Percentiles rank a stretch among this genome's conserved stretches.
phyloP scores from a whole-genome alignment of 2,113 vertebrate species.

The Eurypyga helias region DNA sequence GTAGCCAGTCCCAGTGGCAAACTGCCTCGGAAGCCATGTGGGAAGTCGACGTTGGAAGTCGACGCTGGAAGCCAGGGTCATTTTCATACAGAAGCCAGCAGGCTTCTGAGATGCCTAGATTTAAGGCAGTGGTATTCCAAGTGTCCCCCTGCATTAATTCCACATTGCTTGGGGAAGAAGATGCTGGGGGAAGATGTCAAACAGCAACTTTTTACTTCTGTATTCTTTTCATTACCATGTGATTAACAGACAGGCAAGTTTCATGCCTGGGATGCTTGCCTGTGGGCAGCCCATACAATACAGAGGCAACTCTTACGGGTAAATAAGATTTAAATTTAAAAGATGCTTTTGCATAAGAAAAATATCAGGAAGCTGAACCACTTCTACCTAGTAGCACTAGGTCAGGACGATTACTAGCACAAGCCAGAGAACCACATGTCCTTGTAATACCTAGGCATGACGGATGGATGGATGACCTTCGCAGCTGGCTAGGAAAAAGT shows the following conservation, averaged over 20 bases:
- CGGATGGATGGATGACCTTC: not conserved
- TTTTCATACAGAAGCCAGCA: not conserved
- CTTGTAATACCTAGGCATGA: not conserved
- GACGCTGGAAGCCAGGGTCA: not conserved
- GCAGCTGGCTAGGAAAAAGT: not conserved
- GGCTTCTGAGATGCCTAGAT: not conserved
- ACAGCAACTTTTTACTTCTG: not conserved
- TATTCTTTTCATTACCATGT: not conserved
- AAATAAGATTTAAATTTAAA: not conserved
- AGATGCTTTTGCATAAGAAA: not conserved
- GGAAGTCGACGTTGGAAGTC: not conserved
- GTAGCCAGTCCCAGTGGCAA: not conserved
- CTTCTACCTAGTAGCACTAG: not conserved
- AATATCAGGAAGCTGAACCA: not conserved
- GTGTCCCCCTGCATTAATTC: not conserved
- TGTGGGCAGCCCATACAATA: not conserved
- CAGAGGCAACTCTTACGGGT: not conserved
- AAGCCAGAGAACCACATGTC: not conserved
- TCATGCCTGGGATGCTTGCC: not conserved
- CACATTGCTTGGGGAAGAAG: not conserved
- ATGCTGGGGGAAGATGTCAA: not conserved
- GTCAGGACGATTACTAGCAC: not conserved
- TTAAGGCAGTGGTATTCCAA: not conserved
- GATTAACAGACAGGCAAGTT: not conserved
- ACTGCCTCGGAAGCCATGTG: not conserved